These are phyloP conservation scores for Eospalax fontanierii DNA, from an alignment of 2,797 vertebrate species.

Conservation along the genomic window DNA sequence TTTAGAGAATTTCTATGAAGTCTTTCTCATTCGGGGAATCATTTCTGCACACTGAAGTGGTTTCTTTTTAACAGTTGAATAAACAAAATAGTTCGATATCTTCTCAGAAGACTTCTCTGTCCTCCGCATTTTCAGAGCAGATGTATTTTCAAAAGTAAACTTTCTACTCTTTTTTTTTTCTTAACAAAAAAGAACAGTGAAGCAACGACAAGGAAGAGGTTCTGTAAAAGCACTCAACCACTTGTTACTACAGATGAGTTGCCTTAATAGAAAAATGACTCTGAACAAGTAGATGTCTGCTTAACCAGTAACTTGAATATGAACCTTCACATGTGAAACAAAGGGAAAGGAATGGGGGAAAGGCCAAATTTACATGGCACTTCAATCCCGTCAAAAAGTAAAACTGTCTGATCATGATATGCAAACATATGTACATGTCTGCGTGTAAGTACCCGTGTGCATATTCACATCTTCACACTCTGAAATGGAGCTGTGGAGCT, in stretches of 20 bases:
- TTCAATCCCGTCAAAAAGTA: slow-evolving; percentile 38
- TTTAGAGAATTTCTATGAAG: slow-evolving; percentile 77
- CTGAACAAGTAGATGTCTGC: slow-evolving; percentile 8
- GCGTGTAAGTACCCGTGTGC: not conserved
- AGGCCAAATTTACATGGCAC: not conserved
- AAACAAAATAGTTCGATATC: not conserved
- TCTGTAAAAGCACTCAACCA: not conserved
- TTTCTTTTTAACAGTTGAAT: slow-evolving; percentile 64
- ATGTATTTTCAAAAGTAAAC: slow-evolving; percentile 40
- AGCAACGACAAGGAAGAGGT: not conserved
- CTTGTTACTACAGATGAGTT: not conserved
- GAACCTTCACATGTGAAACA: not conserved
- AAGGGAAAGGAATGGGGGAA: not conserved
- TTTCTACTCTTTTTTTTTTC: not conserved
- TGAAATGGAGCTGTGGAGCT: not conserved
- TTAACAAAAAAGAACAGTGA: not conserved
- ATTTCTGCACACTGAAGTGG: slow-evolving; percentile 49
- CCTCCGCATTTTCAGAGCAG: not conserved
- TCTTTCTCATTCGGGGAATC: slow-evolving; percentile 53
- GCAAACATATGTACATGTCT: not conserved
- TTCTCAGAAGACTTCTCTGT: slow-evolving; percentile 4
- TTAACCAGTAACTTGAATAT: not conserved
- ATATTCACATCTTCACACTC: not conserved
- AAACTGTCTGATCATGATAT: not conserved
- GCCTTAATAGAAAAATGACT: not conserved